Conservation (phyloP, 2,113 vertebrate genomes). For the Gallinago undulata region DNA sequence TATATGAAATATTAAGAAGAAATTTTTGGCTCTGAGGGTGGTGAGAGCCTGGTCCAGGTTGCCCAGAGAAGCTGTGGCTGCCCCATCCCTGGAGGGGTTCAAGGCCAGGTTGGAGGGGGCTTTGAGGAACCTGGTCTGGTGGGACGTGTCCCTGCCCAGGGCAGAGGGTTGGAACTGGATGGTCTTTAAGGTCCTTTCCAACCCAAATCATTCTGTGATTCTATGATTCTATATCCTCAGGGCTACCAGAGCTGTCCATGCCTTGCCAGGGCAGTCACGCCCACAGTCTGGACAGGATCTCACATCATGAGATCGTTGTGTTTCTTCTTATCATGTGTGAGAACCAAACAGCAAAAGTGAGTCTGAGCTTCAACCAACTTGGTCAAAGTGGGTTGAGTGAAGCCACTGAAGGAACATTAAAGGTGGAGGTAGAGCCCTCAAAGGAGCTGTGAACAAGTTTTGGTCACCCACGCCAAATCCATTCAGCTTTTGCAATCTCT, state of each 20-base stretch:
- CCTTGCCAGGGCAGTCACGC: neutral
- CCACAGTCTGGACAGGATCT: neutral
- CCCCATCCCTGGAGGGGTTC: neutral
- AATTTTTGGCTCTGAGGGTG: neutral
- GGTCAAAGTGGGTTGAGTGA: neutral
- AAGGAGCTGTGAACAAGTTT: neutral
- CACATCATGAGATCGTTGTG: neutral
- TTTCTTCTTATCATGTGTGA: neutral
- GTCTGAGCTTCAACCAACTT: neutral
- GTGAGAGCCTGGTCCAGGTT: neutral
- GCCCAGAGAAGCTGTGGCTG: neutral
- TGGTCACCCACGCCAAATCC: neutral
- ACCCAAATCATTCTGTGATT: neutral
- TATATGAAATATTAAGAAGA: neutral
- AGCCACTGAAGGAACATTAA: neutral
- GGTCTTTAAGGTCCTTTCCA: neutral
- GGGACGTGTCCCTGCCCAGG: neutral
- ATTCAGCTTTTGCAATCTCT: neutral
- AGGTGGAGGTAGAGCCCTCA: rapidly evolving
- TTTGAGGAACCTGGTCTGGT: neutral
- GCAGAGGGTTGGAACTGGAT: neutral
- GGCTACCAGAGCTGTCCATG: neutral
- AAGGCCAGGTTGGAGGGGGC: neutral
- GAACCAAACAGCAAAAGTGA: neutral
- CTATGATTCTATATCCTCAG: neutral